Evolutionary conservation across 2,888 invertebrate genomes (phyloP), one percentile per base, ranked within the genome.

Genomic region (Mythimna lalbum): DNA sequence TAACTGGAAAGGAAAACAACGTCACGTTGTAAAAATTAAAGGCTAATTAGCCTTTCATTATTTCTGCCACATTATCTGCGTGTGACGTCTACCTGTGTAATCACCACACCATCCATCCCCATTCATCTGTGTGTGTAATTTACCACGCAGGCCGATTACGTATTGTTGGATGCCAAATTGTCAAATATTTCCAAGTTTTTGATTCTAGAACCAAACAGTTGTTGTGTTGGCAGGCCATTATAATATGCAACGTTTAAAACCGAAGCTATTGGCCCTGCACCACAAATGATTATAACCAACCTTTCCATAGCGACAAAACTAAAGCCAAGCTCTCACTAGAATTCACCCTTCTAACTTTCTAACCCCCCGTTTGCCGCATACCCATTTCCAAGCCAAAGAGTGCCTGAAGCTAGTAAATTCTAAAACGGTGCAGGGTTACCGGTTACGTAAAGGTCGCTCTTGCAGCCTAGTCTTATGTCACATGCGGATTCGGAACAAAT

Each of bases 401-500:
- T 55, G 65, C 69, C 75, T 61, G 62, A 52, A 64, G 60, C 76
- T 47, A 60, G 65, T 75, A 71, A 72, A 73, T 77, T 83, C 77
- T 83, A 77, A 80, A 77, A 73, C 77, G 63, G 72, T 79, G 81
- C 71, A 79, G 66, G 63, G 66, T 83, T 76, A 78, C 76, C 64
- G 76, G 65, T 83, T 80, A 79, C 77, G 75, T 83, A 80, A 83
- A 77, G 80, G 72, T 76, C 56, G 57, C 21, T 55, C 57, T 62
- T 72, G 66, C 69, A 71, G 66, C 68, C 73, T 56, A 69, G 57
- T 49, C 67, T 79, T 79, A 79, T 74, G 68, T 76, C 74, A 83
- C 64, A 80, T 63, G 64, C 68, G 68, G 57, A 60, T 63, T 78
- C 36, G 14, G 39, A 67, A 63, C 63, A 60, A 73, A 68, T 63